Conservation (phyloP, 2,888 invertebrate species). For the Archaeoteleia sp. region DNA sequence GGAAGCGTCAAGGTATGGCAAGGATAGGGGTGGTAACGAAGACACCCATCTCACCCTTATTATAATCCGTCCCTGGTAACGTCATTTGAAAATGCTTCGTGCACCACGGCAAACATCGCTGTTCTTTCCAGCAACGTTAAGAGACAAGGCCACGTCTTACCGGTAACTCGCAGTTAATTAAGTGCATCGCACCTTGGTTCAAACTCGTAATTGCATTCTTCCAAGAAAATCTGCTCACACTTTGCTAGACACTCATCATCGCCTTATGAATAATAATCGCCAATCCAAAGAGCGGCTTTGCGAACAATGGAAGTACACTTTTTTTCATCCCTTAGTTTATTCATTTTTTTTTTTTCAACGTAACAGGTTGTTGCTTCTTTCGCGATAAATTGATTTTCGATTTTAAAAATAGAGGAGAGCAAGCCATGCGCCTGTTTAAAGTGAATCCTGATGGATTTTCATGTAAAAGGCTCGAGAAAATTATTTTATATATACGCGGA, state of each 20-base stretch:
- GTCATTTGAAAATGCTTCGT: conserved; percentile 47
- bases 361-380: conserved; percentile 20
- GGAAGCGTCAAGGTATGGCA: conserved; percentile 49
- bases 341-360: conserved; percentile 3
- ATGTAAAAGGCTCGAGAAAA: no score
- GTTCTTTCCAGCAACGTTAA: conserved; percentile 8
- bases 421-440: no score
- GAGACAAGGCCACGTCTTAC: conserved; percentile 22
- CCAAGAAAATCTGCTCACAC: conserved; percentile 12
- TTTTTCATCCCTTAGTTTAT: no score
- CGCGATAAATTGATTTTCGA: conserved; percentile 10
- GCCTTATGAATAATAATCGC: conserved; percentile 9
- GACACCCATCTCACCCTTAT: conserved; percentile 51
- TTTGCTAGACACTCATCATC: conserved; percentile 2
- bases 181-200: conserved; percentile 67
- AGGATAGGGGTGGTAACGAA: conserved; percentile 25
- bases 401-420: no score
- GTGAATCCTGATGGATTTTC: no score
- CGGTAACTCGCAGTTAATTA: conserved; percentile 67
- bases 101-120: conserved; percentile 36
- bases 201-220: conserved; percentile 69
- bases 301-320: no score
- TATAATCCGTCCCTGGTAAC: conserved; percentile 50
- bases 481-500: no score
- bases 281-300: background rate